phyloP scores from a whole-genome alignment of 2,888 invertebrate species.

The Perizoma affinitatum region DNA sequence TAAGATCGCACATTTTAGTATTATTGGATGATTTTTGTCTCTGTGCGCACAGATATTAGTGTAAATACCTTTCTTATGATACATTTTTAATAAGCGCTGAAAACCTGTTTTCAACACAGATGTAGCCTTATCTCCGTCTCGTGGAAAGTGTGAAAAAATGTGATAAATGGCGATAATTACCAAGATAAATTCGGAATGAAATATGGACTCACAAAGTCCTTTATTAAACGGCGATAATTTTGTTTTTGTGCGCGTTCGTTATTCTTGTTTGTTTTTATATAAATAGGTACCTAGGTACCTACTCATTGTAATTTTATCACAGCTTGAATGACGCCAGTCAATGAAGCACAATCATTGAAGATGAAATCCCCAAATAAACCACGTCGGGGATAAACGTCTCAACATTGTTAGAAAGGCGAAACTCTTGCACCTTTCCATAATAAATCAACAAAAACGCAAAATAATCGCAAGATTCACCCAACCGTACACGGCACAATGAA shows the following conservation, averaged over 20 bases:
- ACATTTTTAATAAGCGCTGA: slow-evolving; percentile 18
- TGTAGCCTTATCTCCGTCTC: slow-evolving; percentile 30
- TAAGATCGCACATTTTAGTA: too few relatives aligned
- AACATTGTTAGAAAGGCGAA: slow-evolving; percentile 10
- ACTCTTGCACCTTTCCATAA: slow-evolving; percentile 21
- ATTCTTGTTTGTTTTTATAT: slow-evolving; percentile 7
- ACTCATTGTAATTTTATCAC: neutral
- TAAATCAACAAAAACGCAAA: slow-evolving; percentile 26
- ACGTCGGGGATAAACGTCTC: slow-evolving; percentile 1
- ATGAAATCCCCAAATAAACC: neutral
- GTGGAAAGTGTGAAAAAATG: slow-evolving; percentile 37
- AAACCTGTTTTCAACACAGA: slow-evolving; percentile 2
- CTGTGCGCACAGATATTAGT: too few relatives aligned
- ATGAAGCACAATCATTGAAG: neutral
- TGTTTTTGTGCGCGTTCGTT: slow-evolving; percentile 12
- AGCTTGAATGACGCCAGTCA: slow-evolving; percentile 7
- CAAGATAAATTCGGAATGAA: slow-evolving; percentile 35
- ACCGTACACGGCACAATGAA: slow-evolving; percentile 49
- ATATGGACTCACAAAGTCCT: slow-evolving; percentile 30
- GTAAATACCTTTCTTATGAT: too few relatives aligned
- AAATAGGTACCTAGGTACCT: too few relatives aligned
- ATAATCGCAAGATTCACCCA: slow-evolving; percentile 29
- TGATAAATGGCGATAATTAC: slow-evolving; percentile 38
- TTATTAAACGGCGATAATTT: slow-evolving; percentile 7
- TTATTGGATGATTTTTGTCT: too few relatives aligned